A percentile compares a stretch with the other conserved stretches of the same genome.
phyloP scores from a whole-genome alignment of 1,140 invertebrate species.

The Camponotus vicinus region DNA sequence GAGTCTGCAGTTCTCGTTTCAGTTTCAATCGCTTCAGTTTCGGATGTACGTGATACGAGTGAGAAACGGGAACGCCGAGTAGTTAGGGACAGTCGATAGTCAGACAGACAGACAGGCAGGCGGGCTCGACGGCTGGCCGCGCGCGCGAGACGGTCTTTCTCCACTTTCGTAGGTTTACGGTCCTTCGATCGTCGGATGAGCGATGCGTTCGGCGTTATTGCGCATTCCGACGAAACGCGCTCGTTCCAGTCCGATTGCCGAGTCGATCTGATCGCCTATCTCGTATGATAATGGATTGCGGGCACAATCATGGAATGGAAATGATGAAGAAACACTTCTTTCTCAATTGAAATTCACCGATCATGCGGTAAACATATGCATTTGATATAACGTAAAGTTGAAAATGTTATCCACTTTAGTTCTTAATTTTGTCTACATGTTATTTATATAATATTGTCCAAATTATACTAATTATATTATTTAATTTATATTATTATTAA shows the following conservation, averaged over 20 bases:
- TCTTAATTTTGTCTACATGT: no score
- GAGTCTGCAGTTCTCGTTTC: neutral
- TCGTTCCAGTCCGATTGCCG: slow-evolving; percentile 14
- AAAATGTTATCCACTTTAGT: neutral
- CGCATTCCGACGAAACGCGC: neutral
- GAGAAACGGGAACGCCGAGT: slow-evolving; percentile 11
- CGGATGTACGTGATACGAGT: slow-evolving; percentile 41
- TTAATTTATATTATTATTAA: neutral
- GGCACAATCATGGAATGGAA: neutral
- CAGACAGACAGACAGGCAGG: neutral
- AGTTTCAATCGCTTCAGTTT: slow-evolving; percentile 43
- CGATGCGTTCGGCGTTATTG: slow-evolving; percentile 26
- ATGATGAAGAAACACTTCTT: slow-evolving; percentile 7
- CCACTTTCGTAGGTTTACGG: slow-evolving; percentile 44
- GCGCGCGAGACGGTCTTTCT: slow-evolving; percentile 34
- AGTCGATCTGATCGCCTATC: slow-evolving; percentile 29
- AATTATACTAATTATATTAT: neutral
- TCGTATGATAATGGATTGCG: neutral
- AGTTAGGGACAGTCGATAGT: slow-evolving; percentile 30
- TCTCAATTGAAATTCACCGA: neutral
- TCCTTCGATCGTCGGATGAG: slow-evolving; percentile 42
- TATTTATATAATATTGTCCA: no score
- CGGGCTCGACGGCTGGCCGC: no score
- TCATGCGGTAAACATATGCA: neutral
- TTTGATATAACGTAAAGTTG: neutral